Evolutionary conservation across 1,140 invertebrate genomes (phyloP).

Genomic region (Papilio glaucus): DNA sequence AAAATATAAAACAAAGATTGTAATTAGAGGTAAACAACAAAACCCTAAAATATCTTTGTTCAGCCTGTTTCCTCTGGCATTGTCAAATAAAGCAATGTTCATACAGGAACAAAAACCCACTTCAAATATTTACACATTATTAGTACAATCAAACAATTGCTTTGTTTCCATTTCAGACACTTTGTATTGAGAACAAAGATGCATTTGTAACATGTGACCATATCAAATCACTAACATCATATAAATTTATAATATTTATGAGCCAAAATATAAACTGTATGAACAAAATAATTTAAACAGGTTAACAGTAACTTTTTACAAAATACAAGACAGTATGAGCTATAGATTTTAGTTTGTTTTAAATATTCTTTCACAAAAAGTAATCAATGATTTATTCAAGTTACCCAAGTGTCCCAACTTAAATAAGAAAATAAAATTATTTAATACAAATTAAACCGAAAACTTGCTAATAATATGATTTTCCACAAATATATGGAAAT

Average conservation of each 20-base stretch:
- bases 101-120: constrained; percentile 15
- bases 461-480: no score
- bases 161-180: constrained; percentile 24
- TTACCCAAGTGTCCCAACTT: no score
- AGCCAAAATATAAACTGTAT: background rate
- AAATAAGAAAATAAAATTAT: no score
- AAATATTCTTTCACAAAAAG: no score
- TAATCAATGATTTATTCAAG: no score
- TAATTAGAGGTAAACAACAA: constrained; percentile 10
- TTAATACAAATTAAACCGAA: no score
- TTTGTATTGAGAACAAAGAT: constrained; percentile 35
- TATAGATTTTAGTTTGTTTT: no score
- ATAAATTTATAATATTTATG: background rate
- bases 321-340: no score
- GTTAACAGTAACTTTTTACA: no score
- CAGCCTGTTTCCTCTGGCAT: constrained; percentile 2
- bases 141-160: constrained; percentile 31
- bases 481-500: no score
- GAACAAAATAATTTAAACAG: no score
- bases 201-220: constrained; percentile 22
- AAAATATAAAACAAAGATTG: background rate
- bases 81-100: constrained; percentile 10
- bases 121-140: constrained; percentile 22
- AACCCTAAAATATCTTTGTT: constrained; percentile 13
- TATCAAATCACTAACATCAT: constrained; percentile 13